Conservation (phyloP, 2,113 vertebrate genomes). For the Phainopepla nitens region DNA sequence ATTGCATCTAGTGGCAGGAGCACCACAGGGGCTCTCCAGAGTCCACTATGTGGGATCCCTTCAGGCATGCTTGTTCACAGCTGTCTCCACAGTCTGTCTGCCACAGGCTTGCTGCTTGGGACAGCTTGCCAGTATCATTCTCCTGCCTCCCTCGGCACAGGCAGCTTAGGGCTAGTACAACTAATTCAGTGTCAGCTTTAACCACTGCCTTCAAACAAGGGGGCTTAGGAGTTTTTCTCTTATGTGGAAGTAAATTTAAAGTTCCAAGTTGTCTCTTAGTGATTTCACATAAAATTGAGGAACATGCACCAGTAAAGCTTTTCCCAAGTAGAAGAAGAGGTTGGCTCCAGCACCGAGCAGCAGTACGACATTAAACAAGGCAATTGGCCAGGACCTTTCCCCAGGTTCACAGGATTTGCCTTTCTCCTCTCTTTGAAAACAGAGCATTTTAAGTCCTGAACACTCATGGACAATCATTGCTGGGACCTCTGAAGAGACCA, state of each 20-base stretch:
- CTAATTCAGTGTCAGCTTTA: conserved; percentile 9
- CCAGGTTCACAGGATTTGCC: rapidly evolving
- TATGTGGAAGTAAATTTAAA: neutral
- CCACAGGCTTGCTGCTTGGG: neutral
- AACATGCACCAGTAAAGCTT: neutral
- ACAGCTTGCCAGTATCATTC: conserved; percentile 29
- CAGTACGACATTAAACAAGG: rapidly evolving
- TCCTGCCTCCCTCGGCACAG: neutral
- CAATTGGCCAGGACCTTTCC: neutral
- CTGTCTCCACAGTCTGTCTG: neutral
- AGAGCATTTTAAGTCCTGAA: neutral
- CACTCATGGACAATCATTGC: neutral
- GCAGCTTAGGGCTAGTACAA: neutral
- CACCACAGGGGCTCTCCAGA: neutral
- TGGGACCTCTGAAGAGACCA: neutral
- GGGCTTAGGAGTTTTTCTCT: neutral
- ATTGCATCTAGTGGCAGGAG: neutral
- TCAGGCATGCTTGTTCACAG: neutral
- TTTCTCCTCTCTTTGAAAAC: neutral
- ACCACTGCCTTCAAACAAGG: neutral
- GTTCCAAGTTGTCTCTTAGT: neutral
- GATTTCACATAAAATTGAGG: neutral
- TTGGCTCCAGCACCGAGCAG: neutral
- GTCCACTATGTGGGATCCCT: neutral
- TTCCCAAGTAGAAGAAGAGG: neutral